Base-by-base conservation (phyloP, 2,113 vertebrate species). In the Passer domesticus region DNA sequence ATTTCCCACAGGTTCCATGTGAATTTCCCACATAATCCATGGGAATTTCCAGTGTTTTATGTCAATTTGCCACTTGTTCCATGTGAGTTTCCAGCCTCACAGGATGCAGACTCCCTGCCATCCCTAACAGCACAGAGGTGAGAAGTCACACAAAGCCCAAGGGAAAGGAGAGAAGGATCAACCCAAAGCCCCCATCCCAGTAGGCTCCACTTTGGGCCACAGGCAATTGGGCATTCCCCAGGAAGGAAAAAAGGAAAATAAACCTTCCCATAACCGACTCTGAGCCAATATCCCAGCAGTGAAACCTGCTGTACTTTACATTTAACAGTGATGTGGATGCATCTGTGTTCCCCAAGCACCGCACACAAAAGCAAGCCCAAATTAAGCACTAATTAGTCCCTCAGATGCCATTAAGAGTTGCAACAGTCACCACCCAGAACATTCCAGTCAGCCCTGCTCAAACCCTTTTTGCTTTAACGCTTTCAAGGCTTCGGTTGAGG, bases 281-380 rank as follows among this genome's bases (percentile, higher is more conserved):
- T n/a, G 50, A 85, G 20, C 47, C 11, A 2, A 5, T 1, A 72
- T 33, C 50, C 68, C 89, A 41, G 1, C 33, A 13, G 6, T 3
- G 4, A 24, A 72, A 16, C 12, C 37, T 17, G n/a, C 35, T 9
- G 27, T 0, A 5, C 35, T 9, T 27, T 3, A 4, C 79, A 46
- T 19, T 12, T 18, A 49, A 27, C 0, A 24, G 16, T 0, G 15
- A 11, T 3, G 12, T 6, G 24, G 5, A 3, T 2, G 9, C 0
- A 9, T 12, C 33, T 1, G 0, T 4, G 41, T 0, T 68, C 60
- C 84, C 56, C 15, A 21, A 44, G 20, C 10, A 1, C 27, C 5
- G 16, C 11, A 11, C 83, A 35, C 43, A 24, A 6, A 44, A 76
- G 13, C 3, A 6, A 24, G 4, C 59, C 37, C 58, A 7, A 28